Evolutionary conservation across 2,797 vertebrate species (phyloP), one percentile per base, ranked within the genome.

Genomic region (Sternarchorhynchus goeldii): DNA sequence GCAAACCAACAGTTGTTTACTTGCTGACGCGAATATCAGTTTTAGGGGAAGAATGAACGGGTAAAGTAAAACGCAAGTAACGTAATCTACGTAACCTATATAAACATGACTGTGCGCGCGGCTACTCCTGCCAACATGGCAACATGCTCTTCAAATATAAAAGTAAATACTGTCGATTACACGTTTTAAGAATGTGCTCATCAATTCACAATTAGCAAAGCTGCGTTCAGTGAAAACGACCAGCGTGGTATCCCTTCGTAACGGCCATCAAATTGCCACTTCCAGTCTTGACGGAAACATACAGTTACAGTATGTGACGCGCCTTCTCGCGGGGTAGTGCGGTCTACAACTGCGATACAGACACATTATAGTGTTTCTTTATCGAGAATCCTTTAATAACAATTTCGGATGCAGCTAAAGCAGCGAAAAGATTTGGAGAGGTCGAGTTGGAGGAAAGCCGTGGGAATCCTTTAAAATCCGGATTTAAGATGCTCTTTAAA

Each of bases 401-500:
- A 10, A 50, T 12, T 14, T 12, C 45, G 12, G 45, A 3, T 2
- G 45, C 45, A 2, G 14, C 39, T 41, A 32, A 2, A 6, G 2
- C 14, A 17, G 29, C 32, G 16, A 34, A 3, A 4, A 63, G 29
- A 34, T 36, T 18, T 36, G 5, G 20, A 64, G 6, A 64, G 62
- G 31, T n/a, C 62, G 12, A 14, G 75, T 63, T 80, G 70, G 73
- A 74, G 10, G 67, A 63, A 66, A 73, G 84, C 85, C 86, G 69
- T 74, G 79, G 79, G 77, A 85, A 83, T 86, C 83, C 85, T n/a
- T 81, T 86, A 76, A 87, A 84, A 87, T 88, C 84, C 77, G 85
- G 75, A 82, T 55, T 85, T 84, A 68, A 72, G 79, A 83, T 75
- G n/a, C 55, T 77, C 78, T 73, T 84, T 45, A 81, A 88, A 84